Base-by-base conservation (phyloP, 2,888 invertebrate species). In the Zaprionus lineosus region DNA sequence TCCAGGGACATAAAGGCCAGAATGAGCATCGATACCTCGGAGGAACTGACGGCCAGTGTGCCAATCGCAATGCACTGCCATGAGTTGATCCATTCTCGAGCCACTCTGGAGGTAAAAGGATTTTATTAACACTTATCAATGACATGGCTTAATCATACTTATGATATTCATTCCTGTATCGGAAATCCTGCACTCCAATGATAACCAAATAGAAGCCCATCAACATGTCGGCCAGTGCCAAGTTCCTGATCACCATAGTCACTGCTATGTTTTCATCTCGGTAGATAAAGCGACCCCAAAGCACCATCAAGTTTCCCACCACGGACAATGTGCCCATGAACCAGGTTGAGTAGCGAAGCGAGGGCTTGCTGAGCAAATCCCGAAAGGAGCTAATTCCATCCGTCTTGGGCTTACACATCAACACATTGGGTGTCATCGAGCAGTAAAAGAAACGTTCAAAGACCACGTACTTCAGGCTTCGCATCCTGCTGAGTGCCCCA, bases 1-100 rank as follows among this genome's bases (percentile, higher is more conserved):
- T 94, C 94, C 70, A 94, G 87, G 1, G 94, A 93, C 92, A 94
- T 93, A 79, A 93, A 93, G 1, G 93, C 92, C 64, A 94, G 87
- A 55, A 94, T 93, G 29, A 94, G 87, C 86, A 94, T 92, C 4
- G 94, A 94, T 1, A 93, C 93, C 90, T 94, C 94, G 1, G 92
- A 92, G 1, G 94, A 94, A 14, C 91, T 91, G 89, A 94, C 93
- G 0, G 94, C 94, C 24, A 93, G 71, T 2, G 92, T 90, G 19
- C 94, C 94, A 21, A 92, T 89, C 1, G 91, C 77, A 0, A 92
- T 92, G 86, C 94, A 94, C n/a, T 91, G 88, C 91, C 92, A 92
- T 0, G 94, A 94, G 5, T 92, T 91, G 86, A 93, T 92, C 94
- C 94, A 94, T 1, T 91, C 88, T 15, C 91, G 90, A 0, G 94